Conservation (phyloP, 2,797 vertebrate genomes). For the Danio jaintianensis region DNA sequence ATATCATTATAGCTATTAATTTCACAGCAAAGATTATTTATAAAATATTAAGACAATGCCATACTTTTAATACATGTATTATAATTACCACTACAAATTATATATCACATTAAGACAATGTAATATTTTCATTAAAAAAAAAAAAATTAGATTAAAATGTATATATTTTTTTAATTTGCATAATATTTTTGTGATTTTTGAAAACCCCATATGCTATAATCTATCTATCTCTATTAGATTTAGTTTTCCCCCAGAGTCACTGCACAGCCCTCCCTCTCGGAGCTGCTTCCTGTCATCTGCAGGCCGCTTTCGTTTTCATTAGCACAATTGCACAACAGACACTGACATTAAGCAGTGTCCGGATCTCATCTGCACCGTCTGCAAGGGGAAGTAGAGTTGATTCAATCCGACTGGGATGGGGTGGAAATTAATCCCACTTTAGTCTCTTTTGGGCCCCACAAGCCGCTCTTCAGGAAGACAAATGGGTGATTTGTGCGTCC, state of each 20-base stretch:
- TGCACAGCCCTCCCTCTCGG: not conserved
- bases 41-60: no score
- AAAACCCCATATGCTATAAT: not conserved
- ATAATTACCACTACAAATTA: no score
- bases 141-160: no score
- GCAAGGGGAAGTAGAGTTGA: conserved; percentile 30
- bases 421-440: conserved; percentile 48
- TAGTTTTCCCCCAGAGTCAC: not conserved
- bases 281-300: conserved; percentile 44
- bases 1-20: no score
- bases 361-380: conserved; percentile 42
- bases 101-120: no score
- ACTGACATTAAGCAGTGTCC: conserved; percentile 53
- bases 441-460: conserved; percentile 19
- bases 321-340: conserved; percentile 48
- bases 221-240: not conserved
- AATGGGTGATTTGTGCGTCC: conserved; percentile 16
- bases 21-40: no score
- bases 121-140: no score
- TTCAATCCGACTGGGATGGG: conserved; percentile 26
- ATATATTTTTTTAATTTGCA: no score
- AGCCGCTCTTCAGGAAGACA: conserved; percentile 34
- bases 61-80: no score
- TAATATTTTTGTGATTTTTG: no score
- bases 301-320: conserved; percentile 46